phyloP scores from a whole-genome alignment of 2,113 vertebrate genomes.

The Hoplias malabaricus region DNA sequence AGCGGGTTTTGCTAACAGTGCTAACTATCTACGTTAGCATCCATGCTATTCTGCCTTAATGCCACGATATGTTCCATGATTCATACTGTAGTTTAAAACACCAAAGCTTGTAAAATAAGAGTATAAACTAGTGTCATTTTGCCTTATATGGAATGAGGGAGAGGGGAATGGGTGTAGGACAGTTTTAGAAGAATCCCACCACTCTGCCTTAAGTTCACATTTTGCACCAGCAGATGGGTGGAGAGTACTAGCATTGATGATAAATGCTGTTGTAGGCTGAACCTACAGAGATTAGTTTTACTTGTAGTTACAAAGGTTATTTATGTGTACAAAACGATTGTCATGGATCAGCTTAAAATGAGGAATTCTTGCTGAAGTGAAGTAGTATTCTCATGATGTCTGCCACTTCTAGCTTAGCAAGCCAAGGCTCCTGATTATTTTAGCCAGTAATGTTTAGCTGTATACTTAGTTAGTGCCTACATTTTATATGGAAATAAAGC shows the following conservation, averaged over 20 bases:
- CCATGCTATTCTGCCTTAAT: conserved; percentile 55
- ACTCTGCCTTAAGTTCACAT: conserved; percentile 53
- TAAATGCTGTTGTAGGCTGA: conserved; percentile 14
- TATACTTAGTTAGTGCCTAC: not conserved
- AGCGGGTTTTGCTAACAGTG: not conserved
- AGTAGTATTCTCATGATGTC: conserved; percentile 16
- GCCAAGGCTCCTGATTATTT: conserved; percentile 26
- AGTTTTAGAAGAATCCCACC: conserved; percentile 41
- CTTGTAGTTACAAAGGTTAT: not conserved
- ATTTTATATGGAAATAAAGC: not conserved
- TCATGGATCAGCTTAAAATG: conserved; percentile 1
- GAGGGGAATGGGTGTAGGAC: not conserved
- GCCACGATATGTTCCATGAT: conserved; percentile 33
- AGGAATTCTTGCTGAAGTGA: not conserved
- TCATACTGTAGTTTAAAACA: conserved; percentile 40
- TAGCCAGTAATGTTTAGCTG: not conserved
- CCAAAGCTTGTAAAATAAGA: conserved; percentile 46
- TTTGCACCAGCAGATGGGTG: conserved; percentile 38
- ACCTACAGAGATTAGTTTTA: not conserved
- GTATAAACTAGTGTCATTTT: conserved; percentile 42
- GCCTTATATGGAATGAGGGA: conserved; percentile 45
- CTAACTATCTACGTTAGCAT: conserved; percentile 12
- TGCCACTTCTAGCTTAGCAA: not conserved
- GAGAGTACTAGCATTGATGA: not conserved
- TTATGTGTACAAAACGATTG: not conserved